Evolutionary conservation across 2,888 invertebrate genomes (phyloP), one percentile per base, ranked within the genome.

Genomic region (Deilephila elpenor): DNA sequence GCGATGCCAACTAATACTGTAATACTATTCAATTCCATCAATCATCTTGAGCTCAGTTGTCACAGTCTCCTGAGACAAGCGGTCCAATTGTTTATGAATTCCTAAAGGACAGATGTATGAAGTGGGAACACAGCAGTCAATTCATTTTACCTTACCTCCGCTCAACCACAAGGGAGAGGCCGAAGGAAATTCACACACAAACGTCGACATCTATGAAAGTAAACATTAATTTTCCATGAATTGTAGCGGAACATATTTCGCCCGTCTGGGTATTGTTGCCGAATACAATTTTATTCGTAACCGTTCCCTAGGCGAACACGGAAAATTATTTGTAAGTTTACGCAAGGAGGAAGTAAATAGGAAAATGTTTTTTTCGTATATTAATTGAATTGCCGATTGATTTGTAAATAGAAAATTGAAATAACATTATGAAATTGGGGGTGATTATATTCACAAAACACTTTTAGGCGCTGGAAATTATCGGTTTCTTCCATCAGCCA

Each of bases 161-260:
- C 29, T 34, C 25, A 8, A 70, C 70, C 76, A 70, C 76, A 3
- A 61, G 72, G 73, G 78, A 74, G 32, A 77, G 53, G 73, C 73
- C 71, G 74, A 78, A 76, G 74, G 75, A 75, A 77, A 76, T 75
- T 77, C 74, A 60, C 73, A 75, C 78, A 74, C 74, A 74, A 75
- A 77, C 74, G 78, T 78, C 78, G 75, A 78, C 78, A 77, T 70
- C 77, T 73, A 75, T 72, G 76, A 74, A 75, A 74, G 71, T 61
- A 56, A 70, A 76, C 80, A 82, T 82, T 77, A 77, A 82, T 82
- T 79, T 78, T 74, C 74, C 71, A 74, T 71, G 75, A 79, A 74
- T 78, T 77, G 77, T 80, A 75, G 74, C 74, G 73, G 72, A 74
- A 60, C 73, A 74, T 78, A 78, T 76, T 78, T 72, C 59, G 75